Conservation (phyloP, 2,797 vertebrate species). For the Myripristis jacobus region DNA sequence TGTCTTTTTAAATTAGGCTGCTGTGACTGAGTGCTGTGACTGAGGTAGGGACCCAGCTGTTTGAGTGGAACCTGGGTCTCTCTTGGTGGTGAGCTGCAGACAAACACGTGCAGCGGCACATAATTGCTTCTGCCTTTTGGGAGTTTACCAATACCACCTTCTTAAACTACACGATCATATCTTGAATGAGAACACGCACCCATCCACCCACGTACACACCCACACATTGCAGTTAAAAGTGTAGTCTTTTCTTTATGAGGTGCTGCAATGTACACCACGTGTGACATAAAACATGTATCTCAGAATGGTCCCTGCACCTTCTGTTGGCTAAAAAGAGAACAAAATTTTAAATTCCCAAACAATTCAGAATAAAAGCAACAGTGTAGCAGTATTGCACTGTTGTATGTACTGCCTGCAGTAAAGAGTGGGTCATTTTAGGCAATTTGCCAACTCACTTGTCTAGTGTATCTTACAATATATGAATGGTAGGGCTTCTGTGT, state of each 20-base stretch:
- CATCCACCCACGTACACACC: too few species aligned
- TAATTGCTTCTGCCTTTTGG: slow-evolving; percentile 54
- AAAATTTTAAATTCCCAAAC: background rate
- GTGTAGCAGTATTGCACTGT: background rate
- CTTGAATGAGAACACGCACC: slow-evolving; percentile 11
- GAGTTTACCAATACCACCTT: slow-evolving; percentile 53
- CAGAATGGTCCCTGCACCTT: background rate
- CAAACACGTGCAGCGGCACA: slow-evolving; percentile 62
- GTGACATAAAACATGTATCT: background rate
- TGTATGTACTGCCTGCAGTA: slow-evolving; percentile 14
- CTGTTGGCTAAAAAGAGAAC: background rate
- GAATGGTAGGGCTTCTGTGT: slow-evolving; percentile 49
- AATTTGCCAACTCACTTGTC: slow-evolving; percentile 12
- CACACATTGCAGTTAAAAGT: too few species aligned
- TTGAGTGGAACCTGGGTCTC: slow-evolving; percentile 64
- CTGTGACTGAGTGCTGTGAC: slow-evolving; percentile 74
- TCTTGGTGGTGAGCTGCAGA: slow-evolving; percentile 70
- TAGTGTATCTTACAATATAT: slow-evolving; percentile 31
- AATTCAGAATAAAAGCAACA: slow-evolving; percentile 19
- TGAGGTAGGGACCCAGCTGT: slow-evolving; percentile 80
- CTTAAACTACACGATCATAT: slow-evolving; percentile 1
- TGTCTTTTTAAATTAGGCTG: slow-evolving; percentile 81
- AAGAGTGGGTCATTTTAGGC: slow-evolving; percentile 23
- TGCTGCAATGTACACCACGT: background rate
- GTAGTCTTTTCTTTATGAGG: background rate